A percentile compares a stretch with the other conserved stretches of the same genome.
phyloP scores from a whole-genome alignment of 2,113 vertebrate genomes.

The Variabilichromis moorii region DNA sequence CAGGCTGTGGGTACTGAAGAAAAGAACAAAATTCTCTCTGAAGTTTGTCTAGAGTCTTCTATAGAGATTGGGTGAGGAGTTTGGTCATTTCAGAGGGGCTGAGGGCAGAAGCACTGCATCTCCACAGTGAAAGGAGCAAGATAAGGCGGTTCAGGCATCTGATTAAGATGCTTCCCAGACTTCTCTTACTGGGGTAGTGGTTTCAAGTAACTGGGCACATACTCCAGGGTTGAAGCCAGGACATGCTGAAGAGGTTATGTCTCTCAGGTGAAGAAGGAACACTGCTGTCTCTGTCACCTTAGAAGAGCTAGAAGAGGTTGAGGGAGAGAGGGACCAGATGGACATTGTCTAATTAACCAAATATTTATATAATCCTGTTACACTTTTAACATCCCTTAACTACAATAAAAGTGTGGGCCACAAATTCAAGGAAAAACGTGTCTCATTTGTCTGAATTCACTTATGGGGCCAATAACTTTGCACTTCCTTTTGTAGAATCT shows the following conservation, averaged over 20 bases:
- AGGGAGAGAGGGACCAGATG: neutral
- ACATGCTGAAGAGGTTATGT: neutral
- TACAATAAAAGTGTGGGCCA: neutral
- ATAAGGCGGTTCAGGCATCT: neutral
- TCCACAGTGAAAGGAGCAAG: neutral
- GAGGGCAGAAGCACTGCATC: neutral
- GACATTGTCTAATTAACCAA: neutral
- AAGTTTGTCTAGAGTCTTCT: neutral
- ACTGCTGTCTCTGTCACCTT: neutral
- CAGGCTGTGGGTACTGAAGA: neutral
- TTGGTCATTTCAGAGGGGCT: neutral
- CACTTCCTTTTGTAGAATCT: neutral
- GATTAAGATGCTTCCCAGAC: neutral
- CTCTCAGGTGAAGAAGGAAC: neutral
- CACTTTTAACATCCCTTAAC: neutral
- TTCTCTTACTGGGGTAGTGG: neutral
- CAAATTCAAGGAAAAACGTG: neutral
- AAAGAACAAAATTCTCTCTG: neutral
- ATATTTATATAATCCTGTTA: neutral
- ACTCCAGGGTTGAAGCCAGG: neutral
- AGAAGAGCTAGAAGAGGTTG: neutral
- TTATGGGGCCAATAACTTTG: neutral
- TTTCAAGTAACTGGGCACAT: neutral
- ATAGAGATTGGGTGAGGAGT: neutral
- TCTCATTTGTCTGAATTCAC: neutral